Evolutionary conservation across 2,113 vertebrate genomes (phyloP).

Genomic region (Perca schrenkii): DNA sequence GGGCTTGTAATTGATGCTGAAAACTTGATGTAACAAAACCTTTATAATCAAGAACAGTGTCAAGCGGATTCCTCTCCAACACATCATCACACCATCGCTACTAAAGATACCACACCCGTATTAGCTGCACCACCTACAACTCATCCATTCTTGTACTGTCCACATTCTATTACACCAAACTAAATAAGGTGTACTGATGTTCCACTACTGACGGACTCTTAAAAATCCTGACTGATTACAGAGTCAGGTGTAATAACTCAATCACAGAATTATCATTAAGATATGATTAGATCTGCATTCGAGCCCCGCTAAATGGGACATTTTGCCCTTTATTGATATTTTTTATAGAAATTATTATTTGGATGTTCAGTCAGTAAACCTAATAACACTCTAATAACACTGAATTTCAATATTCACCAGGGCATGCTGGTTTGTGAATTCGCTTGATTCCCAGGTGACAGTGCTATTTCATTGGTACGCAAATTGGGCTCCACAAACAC

Average conservation of each 20-base stretch:
- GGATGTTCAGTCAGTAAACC: conserved; percentile 17
- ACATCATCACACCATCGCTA: no score
- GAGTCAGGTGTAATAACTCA: conserved; percentile 3
- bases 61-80: no score
- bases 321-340: conserved; percentile 11
- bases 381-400: conserved; percentile 18
- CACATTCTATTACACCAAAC: background rate
- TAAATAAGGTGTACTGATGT: background rate
- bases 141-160: background rate
- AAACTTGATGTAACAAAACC: no score
- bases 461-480: conserved; percentile 8
- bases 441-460: conserved; percentile 36
- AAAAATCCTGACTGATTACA: background rate
- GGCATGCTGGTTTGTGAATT: conserved; percentile 14
- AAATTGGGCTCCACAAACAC: conserved; percentile 36
- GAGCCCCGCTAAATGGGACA: background rate
- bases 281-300: conserved; percentile 4
- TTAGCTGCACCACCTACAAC: background rate
- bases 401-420: conserved; percentile 44
- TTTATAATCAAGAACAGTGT: no score
- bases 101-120: background rate
- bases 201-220: background rate
- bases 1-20: no score
- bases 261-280: conserved; percentile 11
- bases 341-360: conserved; percentile 23